Conservation (phyloP, 2,113 vertebrate species). For the Cygnus atratus region DNA sequence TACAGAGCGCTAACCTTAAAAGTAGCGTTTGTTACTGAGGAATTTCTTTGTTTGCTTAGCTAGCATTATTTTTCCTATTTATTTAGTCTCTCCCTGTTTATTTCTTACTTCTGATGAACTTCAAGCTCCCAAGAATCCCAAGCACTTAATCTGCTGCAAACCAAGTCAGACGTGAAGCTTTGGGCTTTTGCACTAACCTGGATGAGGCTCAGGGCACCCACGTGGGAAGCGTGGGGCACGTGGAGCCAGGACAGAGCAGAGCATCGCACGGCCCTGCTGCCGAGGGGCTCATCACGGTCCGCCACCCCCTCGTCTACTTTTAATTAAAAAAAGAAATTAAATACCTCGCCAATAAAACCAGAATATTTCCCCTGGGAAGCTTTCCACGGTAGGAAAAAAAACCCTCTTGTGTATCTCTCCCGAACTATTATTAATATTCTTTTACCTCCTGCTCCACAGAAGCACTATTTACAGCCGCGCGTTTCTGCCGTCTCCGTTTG, state of each 20-base stretch:
- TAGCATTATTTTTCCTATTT: neutral
- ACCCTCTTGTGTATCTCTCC: neutral
- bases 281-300: too few species aligned
- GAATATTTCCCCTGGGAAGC: neutral
- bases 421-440: neutral
- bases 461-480: neutral
- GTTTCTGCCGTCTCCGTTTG: neutral
- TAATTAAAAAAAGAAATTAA: neutral
- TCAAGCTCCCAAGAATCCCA: neutral
- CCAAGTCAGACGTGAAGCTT: too few species aligned
- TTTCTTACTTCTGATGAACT: neutral
- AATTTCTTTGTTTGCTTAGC: slow-evolving; percentile 8
- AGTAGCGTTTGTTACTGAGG: neutral
- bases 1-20: neutral
- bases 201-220: too few species aligned
- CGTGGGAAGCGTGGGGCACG: too few species aligned
- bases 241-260: neutral
- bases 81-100: neutral
- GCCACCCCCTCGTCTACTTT: neutral
- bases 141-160: neutral
- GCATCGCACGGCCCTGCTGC: neutral
- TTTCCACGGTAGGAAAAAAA: neutral
- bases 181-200: neutral
- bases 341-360: neutral
- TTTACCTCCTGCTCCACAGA: neutral